These are phyloP conservation scores for Apamea epomidion DNA, from an alignment of 2,888 invertebrate species.

Conservation along the genomic window DNA sequence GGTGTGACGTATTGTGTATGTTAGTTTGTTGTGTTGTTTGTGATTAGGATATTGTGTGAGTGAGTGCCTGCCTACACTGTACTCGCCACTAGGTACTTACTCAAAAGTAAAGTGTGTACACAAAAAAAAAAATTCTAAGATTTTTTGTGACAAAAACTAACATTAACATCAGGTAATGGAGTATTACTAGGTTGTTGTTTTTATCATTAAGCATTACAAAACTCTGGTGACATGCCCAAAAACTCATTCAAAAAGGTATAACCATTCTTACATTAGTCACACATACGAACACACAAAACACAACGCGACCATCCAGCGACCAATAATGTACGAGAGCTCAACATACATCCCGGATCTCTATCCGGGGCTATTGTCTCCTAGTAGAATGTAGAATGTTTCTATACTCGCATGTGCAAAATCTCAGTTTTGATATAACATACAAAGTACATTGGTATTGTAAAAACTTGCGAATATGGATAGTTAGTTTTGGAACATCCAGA, in stretches of 20 bases:
- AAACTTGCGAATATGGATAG: background rate
- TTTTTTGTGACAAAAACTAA: background rate
- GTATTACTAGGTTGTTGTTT: background rate
- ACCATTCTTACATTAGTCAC: background rate
- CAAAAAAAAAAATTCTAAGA: background rate
- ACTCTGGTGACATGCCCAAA: background rate
- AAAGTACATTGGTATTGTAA: background rate
- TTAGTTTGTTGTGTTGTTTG: background rate
- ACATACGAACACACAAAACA: slow-evolving; percentile 3
- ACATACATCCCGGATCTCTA: slow-evolving; percentile 44
- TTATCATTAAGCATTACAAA: background rate
- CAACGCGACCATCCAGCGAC: slow-evolving; percentile 24
- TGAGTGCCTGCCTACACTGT: background rate
- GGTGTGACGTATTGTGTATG: background rate
- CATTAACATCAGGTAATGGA: background rate
- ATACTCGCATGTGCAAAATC: background rate
- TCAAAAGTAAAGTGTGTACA: background rate
- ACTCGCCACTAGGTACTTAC: background rate
- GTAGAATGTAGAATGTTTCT: background rate
- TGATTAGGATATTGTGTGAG: background rate
- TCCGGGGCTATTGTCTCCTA: background rate
- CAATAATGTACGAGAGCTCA: slow-evolving; percentile 67
- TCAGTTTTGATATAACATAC: background rate
- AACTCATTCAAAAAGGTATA: background rate
- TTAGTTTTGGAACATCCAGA: background rate